Base-by-base conservation (phyloP, 2,888 invertebrate genomes). In the Troilus luridus region DNA sequence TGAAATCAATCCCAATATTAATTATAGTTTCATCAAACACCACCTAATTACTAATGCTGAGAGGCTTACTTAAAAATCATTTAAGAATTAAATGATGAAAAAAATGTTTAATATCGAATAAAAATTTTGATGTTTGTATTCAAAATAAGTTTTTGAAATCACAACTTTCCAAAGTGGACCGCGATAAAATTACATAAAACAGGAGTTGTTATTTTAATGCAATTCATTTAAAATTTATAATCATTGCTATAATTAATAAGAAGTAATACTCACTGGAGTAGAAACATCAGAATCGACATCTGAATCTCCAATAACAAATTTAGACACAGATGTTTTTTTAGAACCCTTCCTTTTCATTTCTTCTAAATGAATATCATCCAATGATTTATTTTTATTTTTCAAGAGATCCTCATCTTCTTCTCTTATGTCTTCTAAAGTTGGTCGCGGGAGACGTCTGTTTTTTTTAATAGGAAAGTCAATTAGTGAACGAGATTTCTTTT, bases 381-480 rank as follows among this genome's bases (percentile, higher is more conserved):
- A 10, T 77, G 90, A 58, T 77, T 72, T 90, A 9, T 58, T 90
- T 19, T 89, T 89, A 56, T 90, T 90, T 56, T 67, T 62, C 27
- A 72, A 56, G 12, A 24, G n/a, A 54, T 77, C 90, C 17, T 62
- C 90, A 77, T 77, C 77, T 81, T 90, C 90, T 59, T 90, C 90
- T 21, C 27, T 62, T n/a, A 90, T 90, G 12, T 85, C 90, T 54
- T 88, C 90, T 62, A 90, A 64, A 77, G 72, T 24, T 41, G 90
- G 90, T 11, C 67, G 90, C 54, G 72, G 90, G 14, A 90, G 90
- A 21, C 90, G 90, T 19, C 81, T 88, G 17, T 81, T 64, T 85
- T 88, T 58, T 59, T 72, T 90, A 62, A 90, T 88, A 77, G 90
- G 90, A 62, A 88, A 90, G 41, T 90, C 90, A 14, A 81, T 59